These are phyloP conservation scores for Strigops habroptila DNA, from an alignment of 2,113 vertebrate genomes.

Conservation along the genomic window DNA sequence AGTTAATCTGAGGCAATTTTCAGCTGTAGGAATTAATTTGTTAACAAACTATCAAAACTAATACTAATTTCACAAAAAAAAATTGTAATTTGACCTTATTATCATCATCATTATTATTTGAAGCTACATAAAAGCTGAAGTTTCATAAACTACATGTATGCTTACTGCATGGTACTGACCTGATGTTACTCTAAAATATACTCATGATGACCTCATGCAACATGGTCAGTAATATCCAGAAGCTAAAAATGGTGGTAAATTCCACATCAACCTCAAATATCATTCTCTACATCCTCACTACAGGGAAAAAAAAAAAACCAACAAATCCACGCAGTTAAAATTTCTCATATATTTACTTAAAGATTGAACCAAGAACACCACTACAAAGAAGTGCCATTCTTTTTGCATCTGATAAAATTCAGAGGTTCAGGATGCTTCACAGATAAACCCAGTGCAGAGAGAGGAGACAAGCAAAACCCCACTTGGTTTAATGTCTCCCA, in stretches of 20 bases:
- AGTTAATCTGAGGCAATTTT: neutral
- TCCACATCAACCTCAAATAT: neutral
- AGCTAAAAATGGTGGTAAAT: neutral
- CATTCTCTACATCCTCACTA: neutral
- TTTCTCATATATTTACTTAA: neutral
- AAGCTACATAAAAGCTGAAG: neutral
- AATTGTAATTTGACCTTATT: neutral
- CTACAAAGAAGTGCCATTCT: neutral
- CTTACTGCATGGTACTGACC: neutral
- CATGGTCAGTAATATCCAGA: neutral
- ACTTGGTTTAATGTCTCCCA: neutral
- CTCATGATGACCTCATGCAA: neutral
- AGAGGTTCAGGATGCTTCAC: neutral
- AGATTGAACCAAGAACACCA: neutral
- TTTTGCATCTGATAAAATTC: neutral
- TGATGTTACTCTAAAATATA: neutral
- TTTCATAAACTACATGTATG: neutral
- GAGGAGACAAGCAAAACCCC: neutral
- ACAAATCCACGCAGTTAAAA: neutral
- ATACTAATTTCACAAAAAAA: neutral
- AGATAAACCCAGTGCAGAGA: neutral
- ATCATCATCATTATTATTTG: neutral
- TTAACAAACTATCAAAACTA: neutral
- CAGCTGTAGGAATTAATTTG: neutral
- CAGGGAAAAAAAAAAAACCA: accelerated